Base-by-base conservation (phyloP, 2,888 invertebrate species). In the Poecilus cupreus region DNA sequence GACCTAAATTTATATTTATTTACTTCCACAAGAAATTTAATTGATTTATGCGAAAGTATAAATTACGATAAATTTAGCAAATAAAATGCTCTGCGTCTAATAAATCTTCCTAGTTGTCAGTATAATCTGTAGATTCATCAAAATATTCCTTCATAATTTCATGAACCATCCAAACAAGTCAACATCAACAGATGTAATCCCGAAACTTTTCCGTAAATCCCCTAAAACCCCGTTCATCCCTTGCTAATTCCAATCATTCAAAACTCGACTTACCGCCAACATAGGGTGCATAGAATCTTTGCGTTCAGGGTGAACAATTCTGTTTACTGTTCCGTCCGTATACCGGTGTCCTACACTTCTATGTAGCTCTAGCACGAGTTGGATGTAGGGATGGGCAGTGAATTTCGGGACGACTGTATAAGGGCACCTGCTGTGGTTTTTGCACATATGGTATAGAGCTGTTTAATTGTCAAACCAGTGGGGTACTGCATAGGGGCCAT, bases 391-490 rank as follows among this genome's bases (percentile, higher is more conserved):
- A 16, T 32, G 64, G n/a, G 60, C 39, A 22, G 57, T 39, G 60
- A 78, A 18, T 68, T 68, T 32, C 16, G 64, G 64, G 64, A 32
- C 18, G 51, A 13, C 49, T 72, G 72, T 72, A 24, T 72, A 72
- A 46, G 72, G 80, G 80, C 80, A 80, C 80, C 80, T 80, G 80
- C 80, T 80, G 80, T 72, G 80, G 80, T 80, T 80, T 80, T 72
- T 80, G 84, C 84, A 83, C 86, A 86, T 86, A 86, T 86, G 86
- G 86, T 85, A 81, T 79, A 85, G 85, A 84, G 84, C 84, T 84
- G 83, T 84, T 85, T 85, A 85, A 85, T 86, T 84, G 84, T 82
- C 83, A 83, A 82, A 83, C 83, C 84, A 85, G 82, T 76, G 82
- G 64, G 84, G 80, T 74, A 72, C 16, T 5, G 51, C 70, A 84